Conservation (phyloP, 2,113 vertebrate species). For the Silurus meridionalis region DNA sequence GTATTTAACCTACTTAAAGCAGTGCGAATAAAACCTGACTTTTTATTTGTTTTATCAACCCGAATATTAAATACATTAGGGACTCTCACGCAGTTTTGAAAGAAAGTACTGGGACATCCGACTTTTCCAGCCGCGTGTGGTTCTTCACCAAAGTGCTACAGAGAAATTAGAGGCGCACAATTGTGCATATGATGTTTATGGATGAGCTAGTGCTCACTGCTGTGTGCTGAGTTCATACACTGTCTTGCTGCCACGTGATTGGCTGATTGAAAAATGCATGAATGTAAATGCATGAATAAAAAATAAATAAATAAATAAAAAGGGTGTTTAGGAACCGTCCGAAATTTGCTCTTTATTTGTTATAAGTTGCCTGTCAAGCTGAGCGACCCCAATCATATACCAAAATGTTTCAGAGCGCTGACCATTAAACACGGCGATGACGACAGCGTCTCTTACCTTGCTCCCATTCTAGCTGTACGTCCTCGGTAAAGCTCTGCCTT, state of each 20-base stretch:
- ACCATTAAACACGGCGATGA: not conserved
- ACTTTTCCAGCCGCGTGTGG: no score
- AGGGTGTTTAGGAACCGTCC: not conserved
- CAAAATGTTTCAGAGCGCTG: not conserved
- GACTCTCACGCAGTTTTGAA: no score
- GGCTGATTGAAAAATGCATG: not conserved
- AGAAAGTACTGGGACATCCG: no score
- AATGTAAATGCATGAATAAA: not conserved
- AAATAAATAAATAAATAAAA: not conserved
- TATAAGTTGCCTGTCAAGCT: not conserved
- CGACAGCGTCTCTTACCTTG: conserved; percentile 60
- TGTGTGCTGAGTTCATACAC: not conserved
- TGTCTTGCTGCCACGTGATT: not conserved
- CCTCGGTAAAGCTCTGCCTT: conserved; percentile 1
- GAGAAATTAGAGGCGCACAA: no score
- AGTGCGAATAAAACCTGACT: no score
- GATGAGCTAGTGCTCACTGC: no score
- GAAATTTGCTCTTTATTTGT: not conserved
- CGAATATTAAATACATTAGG: no score
- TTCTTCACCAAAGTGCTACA: no score
- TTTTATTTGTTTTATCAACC: no score
- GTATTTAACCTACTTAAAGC: no score
- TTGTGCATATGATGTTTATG: no score
- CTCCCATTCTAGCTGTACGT: conserved; percentile 21
- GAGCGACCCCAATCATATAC: no score